A percentile compares a stretch with the other conserved stretches of the same genome.
These are phyloP conservation scores for Callipepla californica DNA, from an alignment of 2,113 vertebrate genomes.

Conservation along the genomic window DNA sequence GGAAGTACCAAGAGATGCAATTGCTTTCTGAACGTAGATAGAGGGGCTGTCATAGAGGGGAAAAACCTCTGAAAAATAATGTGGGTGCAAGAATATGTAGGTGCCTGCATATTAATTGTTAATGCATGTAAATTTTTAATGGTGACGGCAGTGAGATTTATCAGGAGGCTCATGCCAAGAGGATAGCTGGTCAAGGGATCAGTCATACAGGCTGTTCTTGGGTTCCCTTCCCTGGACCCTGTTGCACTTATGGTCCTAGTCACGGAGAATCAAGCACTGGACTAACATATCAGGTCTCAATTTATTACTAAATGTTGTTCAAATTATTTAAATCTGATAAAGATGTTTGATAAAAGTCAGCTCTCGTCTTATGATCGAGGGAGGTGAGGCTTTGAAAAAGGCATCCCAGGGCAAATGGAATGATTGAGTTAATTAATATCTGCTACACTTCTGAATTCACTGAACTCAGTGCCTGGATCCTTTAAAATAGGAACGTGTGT, in stretches of 20 bases:
- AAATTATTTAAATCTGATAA: neutral
- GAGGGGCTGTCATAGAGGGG: neutral
- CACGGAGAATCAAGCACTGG: neutral
- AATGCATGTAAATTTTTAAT: neutral
- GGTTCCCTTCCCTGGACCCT: neutral
- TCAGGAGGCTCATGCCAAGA: accelerated
- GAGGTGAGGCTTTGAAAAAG: neutral
- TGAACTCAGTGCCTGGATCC: neutral
- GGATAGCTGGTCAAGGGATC: neutral
- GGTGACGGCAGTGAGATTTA: neutral
- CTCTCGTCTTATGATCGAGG: neutral
- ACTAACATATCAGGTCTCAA: neutral
- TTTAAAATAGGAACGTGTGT: neutral
- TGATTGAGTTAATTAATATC: neutral
- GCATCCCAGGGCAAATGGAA: neutral
- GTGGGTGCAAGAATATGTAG: neutral
- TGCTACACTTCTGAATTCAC: neutral
- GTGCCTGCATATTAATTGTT: neutral
- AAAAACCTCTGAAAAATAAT: neutral
- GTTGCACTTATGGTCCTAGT: too few relatives aligned
- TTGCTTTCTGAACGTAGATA: too few relatives aligned
- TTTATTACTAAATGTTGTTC: neutral
- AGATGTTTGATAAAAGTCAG: accelerated
- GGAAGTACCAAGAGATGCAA: neutral
- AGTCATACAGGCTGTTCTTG: neutral